phyloP scores from a whole-genome alignment of 2,797 vertebrate species.

The Semaprochilodus insignis region DNA sequence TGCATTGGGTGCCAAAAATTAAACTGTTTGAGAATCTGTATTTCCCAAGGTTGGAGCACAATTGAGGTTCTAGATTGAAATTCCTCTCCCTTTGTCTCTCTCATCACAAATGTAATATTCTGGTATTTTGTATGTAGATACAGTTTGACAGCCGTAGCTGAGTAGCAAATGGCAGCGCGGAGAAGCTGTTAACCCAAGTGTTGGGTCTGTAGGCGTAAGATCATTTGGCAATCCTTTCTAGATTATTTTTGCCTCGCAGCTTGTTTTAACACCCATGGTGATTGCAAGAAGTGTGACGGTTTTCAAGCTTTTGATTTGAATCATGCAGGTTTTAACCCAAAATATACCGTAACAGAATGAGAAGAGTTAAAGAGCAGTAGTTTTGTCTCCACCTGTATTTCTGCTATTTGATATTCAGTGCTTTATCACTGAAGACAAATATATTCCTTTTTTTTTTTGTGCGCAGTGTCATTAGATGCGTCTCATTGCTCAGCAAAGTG shows the following conservation, averaged over 20 bases:
- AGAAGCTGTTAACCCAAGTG: conserved; percentile 35
- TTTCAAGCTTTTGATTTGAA: conserved; percentile 67
- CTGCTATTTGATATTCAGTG: neutral
- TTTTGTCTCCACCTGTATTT: neutral
- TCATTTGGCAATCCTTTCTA: conserved; percentile 42
- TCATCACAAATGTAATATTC: neutral
- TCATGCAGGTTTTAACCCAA: conserved; percentile 70
- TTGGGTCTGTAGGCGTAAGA: conserved; percentile 31
- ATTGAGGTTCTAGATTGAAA: neutral
- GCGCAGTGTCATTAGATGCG: too few species aligned
- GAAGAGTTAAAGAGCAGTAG: too few species aligned
- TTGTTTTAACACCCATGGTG: conserved; percentile 46
- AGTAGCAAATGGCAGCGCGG: conserved; percentile 1
- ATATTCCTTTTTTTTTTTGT: neutral
- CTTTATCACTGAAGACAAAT: neutral
- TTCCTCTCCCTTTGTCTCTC: too few species aligned
- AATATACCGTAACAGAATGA: neutral
- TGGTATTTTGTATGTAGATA: neutral
- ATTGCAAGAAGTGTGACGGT: conserved; percentile 49
- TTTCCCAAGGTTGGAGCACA: too few species aligned
- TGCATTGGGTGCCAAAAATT: too few species aligned
- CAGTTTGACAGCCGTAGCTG: conserved; percentile 22
- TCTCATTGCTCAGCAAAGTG: too few species aligned
- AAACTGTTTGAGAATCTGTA: too few species aligned
- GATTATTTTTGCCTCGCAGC: conserved; percentile 55